Percentiles rank a stretch among this genome's conserved stretches.
phyloP scores from a whole-genome alignment of 1,140 invertebrate genomes.

The Meloidogyne hapla region DNA sequence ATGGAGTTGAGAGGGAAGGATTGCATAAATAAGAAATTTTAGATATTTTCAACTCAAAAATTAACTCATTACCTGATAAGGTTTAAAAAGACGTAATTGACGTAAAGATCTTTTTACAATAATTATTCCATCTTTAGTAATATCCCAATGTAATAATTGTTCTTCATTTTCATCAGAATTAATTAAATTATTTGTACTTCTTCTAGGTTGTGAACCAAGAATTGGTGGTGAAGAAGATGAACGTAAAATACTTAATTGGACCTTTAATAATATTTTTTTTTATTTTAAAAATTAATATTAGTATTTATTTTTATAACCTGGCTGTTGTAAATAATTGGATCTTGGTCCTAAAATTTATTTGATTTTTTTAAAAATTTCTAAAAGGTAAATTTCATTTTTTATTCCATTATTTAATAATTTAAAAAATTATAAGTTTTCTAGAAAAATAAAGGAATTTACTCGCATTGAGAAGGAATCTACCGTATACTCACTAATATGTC shows the following conservation, averaged over 20 bases:
- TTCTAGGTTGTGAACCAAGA: not conserved
- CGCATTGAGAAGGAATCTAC: too few species aligned
- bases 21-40: too few species aligned
- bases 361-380: too few species aligned
- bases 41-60: too few species aligned
- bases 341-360: conserved; percentile 37
- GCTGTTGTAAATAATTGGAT: conserved; percentile 55
- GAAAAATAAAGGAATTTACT: too few species aligned
- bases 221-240: not conserved
- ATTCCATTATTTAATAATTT: too few species aligned
- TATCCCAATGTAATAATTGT: conserved; percentile 31
- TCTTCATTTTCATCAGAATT: conserved; percentile 17
- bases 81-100: conserved; percentile 42
- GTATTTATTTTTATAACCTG: conserved; percentile 37
- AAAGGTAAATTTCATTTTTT: too few species aligned
- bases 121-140: conserved; percentile 45
- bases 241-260: conserved; percentile 19
- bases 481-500: too few species aligned
- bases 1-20: too few species aligned
- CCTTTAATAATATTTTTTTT: not conserved
- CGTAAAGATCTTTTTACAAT: conserved; percentile 35
- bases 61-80: conserved; percentile 29
- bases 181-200: conserved; percentile 6
- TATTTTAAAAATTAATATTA: not conserved
- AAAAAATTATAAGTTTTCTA: too few species aligned